phyloP scores from a whole-genome alignment of 2,888 invertebrate genomes.

The Troilus luridus region DNA sequence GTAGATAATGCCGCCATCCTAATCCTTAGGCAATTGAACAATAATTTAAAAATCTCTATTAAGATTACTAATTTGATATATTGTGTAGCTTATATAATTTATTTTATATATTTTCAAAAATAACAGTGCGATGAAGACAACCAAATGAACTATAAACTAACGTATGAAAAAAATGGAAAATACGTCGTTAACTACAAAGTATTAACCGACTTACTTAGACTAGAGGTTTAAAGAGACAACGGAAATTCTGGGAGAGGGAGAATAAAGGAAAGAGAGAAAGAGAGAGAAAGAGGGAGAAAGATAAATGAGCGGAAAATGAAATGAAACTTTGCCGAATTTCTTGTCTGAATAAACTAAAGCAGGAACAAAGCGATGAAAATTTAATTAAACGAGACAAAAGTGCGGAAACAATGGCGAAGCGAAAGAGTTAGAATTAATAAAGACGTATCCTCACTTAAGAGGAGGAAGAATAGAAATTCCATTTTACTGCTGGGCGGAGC shows the following conservation, averaged over 20 bases:
- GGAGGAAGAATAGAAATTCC: constrained; percentile 29
- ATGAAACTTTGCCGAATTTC: constrained; percentile 45
- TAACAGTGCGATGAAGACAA: too few relatives aligned
- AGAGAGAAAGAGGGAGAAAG: background rate
- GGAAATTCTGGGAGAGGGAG: background rate
- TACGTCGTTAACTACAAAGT: background rate
- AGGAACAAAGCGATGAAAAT: constrained; percentile 44
- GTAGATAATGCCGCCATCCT: too few relatives aligned
- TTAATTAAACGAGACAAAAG: constrained; percentile 50
- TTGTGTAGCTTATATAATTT: too few relatives aligned
- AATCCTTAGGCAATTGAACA: too few relatives aligned
- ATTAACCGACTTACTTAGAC: background rate
- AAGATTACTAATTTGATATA: too few relatives aligned
- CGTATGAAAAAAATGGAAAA: background rate
- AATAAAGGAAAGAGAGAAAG: background rate
- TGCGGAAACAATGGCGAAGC: constrained; percentile 35
- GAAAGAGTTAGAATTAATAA: constrained; percentile 49
- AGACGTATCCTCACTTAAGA: constrained; percentile 35
- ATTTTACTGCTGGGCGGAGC: constrained; percentile 16
- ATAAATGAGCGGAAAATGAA: constrained; percentile 34
- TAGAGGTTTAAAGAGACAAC: background rate
- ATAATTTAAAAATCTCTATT: too few relatives aligned
- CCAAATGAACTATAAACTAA: background rate
- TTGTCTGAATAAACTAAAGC: constrained; percentile 33
- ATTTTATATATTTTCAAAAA: too few relatives aligned